A percentile compares a stretch with the other conserved stretches of the same genome.
phyloP scores from a whole-genome alignment of 53 echinoderm and acorn worm species.

The Echinometra lucunter region DNA sequence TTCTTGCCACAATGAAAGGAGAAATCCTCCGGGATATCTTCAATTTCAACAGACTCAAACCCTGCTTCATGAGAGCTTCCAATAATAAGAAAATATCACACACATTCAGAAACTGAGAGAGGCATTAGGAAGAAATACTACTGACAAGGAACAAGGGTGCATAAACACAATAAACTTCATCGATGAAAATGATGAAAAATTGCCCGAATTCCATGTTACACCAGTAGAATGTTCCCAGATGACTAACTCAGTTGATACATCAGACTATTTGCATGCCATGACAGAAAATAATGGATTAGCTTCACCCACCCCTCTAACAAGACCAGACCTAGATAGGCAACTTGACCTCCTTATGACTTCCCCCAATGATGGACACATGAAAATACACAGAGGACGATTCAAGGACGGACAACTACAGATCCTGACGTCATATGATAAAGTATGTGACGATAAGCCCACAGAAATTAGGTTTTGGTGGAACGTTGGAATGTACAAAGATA shows the following conservation, averaged over 20 bases:
- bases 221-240: neutral
- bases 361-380: neutral
- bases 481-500: neutral
- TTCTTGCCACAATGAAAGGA: conserved; percentile 38
- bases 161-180: neutral
- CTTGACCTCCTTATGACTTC: conserved; percentile 25
- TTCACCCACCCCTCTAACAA: neutral
- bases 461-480: conserved; percentile 30
- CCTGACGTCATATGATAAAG: neutral
- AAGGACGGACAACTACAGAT: conserved; percentile 22
- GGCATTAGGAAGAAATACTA: neutral
- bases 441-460: neutral
- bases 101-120: conserved; percentile 55
- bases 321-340: neutral
- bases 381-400: conserved; percentile 44
- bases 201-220: neutral
- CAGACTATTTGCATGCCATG: neutral
- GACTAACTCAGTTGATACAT: neutral
- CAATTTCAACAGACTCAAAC: neutral
- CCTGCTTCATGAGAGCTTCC: conserved; percentile 25
- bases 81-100: conserved; percentile 30
- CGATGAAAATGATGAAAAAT: neutral
- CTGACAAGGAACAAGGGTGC: neutral
- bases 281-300: neutral
- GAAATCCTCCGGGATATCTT: neutral